Base-by-base conservation (phyloP, 2,888 invertebrate genomes). In the Autographa gamma region DNA sequence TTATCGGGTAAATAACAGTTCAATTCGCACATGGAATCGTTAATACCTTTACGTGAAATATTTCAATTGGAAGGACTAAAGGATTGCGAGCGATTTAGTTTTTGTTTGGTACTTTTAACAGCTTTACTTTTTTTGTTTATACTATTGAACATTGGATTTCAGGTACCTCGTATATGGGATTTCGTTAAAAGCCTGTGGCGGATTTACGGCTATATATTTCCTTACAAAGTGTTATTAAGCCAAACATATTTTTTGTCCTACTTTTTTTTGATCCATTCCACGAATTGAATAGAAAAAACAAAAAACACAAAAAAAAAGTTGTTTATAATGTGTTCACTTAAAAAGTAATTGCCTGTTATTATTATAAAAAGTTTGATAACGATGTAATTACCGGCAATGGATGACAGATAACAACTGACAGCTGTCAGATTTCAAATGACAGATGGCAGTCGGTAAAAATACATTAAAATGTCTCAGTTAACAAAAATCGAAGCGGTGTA, bases 31-130 rank as follows among this genome's bases (percentile, higher is more conserved):
- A 71, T 64, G 31, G 60, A 61, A 54, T 67, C 58, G 71, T 71
- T 77, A 64, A 77, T 63, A 74, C 76, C 60, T 69, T 68, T 60
- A 81, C 71, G 81, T 80, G 74, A 83, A 88, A 88, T 85, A 85
- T 88, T 86, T 85, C 86, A 83, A 85, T 85, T 84, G 86, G 69
- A 80, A 64, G 82, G 87, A 85, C 87, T 84, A 86, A 78, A 75
- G 80, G 80, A 75, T 81, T 81, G 77, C 66, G 72, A 63, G 65
- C 71, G 78, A 82, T 83, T 81, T 83, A 80, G 80, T 83, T 83
- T 83, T 86, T 80, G 81, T 82, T 80, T 77, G 73, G 68, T 74
- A 65, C 74, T 77, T 66, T 68, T 73, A 71, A 74, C 63, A 60
- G 65, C 62, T 81, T 76, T 74, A 63, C 62, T 19, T 61, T 59